Evolutionary conservation across 2,888 invertebrate genomes (phyloP).

Genomic region (Ephialtes manifestator): DNA sequence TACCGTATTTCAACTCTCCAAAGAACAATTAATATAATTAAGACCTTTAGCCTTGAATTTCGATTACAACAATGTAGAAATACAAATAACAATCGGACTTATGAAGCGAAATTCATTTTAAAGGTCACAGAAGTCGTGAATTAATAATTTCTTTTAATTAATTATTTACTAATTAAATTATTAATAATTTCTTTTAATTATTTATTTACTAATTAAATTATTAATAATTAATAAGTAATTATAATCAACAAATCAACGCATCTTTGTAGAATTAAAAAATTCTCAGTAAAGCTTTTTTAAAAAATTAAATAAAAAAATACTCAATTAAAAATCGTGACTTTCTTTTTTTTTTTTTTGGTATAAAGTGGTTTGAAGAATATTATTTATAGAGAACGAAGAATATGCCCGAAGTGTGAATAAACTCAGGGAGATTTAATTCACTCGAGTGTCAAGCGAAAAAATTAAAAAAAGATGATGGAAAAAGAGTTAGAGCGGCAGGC

Average conservation of each 20-base stretch:
- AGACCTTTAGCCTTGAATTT: neutral
- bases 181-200: too few relatives aligned
- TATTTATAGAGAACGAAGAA: conserved; percentile 16
- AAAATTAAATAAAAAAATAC: neutral
- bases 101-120: neutral
- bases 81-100: too few relatives aligned
- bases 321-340: neutral
- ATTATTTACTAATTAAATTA: neutral
- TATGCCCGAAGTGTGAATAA: conserved; percentile 7
- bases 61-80: neutral
- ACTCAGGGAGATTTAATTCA: conserved; percentile 31
- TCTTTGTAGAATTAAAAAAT: neutral
- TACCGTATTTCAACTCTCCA: neutral
- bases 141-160: neutral
- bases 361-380: conserved; percentile 11
- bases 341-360: neutral
- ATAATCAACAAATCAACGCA: neutral
- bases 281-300: neutral
- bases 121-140: neutral
- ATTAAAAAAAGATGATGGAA: conserved; percentile 11
- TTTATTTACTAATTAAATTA: too few relatives aligned
- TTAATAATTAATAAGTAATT: neutral
- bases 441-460: conserved; percentile 21
- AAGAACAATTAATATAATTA: conserved; percentile 2
- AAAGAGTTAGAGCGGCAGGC: conserved; percentile 28